Evolutionary conservation across 1,140 invertebrate genomes (phyloP).

Genomic region (Trachymyrmex septentrionalis): DNA sequence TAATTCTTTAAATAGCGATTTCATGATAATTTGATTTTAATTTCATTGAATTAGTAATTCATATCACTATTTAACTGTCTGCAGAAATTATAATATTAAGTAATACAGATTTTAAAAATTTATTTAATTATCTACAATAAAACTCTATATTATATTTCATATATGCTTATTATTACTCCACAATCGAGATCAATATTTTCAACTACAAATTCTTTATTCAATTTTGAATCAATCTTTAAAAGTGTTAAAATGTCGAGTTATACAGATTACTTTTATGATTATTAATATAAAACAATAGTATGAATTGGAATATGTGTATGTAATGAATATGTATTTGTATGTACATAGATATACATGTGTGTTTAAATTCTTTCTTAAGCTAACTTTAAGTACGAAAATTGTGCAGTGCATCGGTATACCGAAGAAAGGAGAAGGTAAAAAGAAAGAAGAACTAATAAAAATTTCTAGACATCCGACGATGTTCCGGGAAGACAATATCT

Average conservation of each 20-base stretch:
- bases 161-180: neutral
- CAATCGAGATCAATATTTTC: neutral
- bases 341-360: neutral
- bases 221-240: neutral
- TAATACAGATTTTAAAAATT: neutral
- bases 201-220: neutral
- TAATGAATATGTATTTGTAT: too few species aligned
- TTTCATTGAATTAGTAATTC: neutral
- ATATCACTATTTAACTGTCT: neutral
- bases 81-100: neutral
- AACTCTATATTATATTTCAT: neutral
- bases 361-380: neutral
- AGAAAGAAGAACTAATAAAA: slow-evolving; percentile 63
- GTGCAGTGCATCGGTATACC: neutral
- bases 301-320: neutral
- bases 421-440: neutral
- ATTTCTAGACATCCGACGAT: slow-evolving; percentile 48
- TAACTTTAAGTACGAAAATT: slow-evolving; percentile 19
- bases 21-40: neutral
- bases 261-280: neutral
- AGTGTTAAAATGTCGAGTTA: neutral
- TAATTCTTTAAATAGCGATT: neutral
- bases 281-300: neutral
- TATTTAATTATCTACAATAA: neutral
- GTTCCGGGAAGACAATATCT: slow-evolving; percentile 71